Percentiles rank a stretch among this genome's conserved stretches.
Evolutionary conservation across 2,888 invertebrate genomes (phyloP).

Genomic region (Petrolisthes cinctipes): DNA sequence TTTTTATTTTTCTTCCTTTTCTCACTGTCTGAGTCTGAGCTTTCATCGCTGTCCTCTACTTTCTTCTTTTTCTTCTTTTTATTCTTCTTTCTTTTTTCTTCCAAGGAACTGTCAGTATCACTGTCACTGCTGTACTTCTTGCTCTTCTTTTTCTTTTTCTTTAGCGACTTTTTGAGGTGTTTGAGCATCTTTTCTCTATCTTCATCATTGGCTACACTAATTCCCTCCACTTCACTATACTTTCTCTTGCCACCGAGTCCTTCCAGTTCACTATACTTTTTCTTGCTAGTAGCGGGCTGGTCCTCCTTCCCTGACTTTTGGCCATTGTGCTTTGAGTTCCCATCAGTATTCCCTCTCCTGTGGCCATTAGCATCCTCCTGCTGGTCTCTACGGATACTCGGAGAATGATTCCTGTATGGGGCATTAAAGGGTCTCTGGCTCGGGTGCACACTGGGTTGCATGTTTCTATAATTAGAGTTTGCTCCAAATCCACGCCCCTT

Average conservation of each 20-base stretch:
- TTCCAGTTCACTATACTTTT: background rate
- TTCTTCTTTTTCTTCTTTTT: slow-evolving; percentile 22
- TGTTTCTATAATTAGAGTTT: background rate
- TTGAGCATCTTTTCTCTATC: slow-evolving; percentile 50
- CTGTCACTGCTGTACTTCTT: slow-evolving; percentile 37
- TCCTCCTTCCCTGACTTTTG: slow-evolving; percentile 2
- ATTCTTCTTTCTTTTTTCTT: slow-evolving; percentile 35
- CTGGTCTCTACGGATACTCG: background rate
- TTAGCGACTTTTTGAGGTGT: slow-evolving; percentile 48
- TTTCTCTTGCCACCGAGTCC: background rate
- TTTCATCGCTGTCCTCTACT: background rate
- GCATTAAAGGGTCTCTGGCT: background rate
- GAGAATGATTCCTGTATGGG: background rate
- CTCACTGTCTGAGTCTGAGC: slow-evolving; percentile 12
- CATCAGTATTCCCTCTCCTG: background rate
- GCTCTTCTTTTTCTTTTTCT: slow-evolving; percentile 53
- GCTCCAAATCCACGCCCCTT: background rate
- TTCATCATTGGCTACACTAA: slow-evolving; percentile 28
- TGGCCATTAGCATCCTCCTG: background rate
- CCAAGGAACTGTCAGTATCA: slow-evolving; percentile 26
- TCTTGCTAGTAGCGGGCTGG: background rate
- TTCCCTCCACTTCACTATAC: slow-evolving; percentile 6
- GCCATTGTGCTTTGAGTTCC: background rate
- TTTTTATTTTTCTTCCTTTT: slow-evolving; percentile 35
- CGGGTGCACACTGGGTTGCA: background rate